Base-by-base conservation (phyloP, 1,140 invertebrate species). In the Holcopasites calliopsidis region DNA sequence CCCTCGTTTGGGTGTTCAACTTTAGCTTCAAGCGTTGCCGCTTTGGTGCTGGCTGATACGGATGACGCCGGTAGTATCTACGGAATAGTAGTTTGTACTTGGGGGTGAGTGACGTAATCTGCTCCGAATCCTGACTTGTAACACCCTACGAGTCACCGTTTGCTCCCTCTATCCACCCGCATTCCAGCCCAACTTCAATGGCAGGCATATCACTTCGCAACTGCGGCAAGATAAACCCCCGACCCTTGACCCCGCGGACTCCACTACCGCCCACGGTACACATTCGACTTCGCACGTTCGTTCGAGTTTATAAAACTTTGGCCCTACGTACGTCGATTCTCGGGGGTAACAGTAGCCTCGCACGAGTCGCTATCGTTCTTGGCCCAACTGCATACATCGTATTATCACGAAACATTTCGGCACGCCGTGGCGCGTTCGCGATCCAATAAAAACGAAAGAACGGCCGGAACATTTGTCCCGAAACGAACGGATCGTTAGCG, bases 281-380 rank as follows among this genome's bases (percentile, higher is more conserved):
- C 82, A 84, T 84, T 76, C 82, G 78, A 81, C 82, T 83, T 71
- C 73, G 54, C 79, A 71, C 83, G 58, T 80, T 85, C 84, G 80
- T 85, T 79, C 80, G 69, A 85, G 84, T 85, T 85, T 82, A 85
- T 85, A 85, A 85, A 85, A 85, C 79, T 85, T 76, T 68, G 50
- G 49, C 61, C 49, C 80, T 57, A n/a, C 71, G 69, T 62, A 71
- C 69, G 61, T 74, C 65, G 66, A 64, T 77, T 35, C 68, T 38
- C 73, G 13, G n/a, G n/a, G n/a, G 65, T 75, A 68, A 75, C 64
- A 50, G 42, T 28, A 42, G 42, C 28, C 65, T 50, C 65, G 65
- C 64, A 52, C 65, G 65, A 75, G 64, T 49, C 38, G 21, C 64
- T 69, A 68, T 58, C 72, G 21, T 75, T 69, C 64, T 58, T 58